Base-by-base conservation (phyloP, 2,113 vertebrate genomes). In the Odontophorus gujanensis region DNA sequence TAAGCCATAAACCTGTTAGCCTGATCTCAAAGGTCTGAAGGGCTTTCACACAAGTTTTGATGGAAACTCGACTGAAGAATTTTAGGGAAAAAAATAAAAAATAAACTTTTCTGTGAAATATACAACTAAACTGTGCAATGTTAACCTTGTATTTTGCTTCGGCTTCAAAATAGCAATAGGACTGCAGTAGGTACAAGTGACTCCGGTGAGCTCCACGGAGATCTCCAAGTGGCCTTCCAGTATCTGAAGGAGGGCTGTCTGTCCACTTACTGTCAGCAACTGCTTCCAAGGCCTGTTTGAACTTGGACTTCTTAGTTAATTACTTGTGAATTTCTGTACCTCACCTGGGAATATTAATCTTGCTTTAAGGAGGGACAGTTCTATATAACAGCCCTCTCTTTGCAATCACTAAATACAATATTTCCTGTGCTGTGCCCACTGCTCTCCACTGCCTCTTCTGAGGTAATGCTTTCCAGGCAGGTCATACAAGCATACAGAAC, bases 381-480 rank as follows among this genome's bases (percentile, higher is more conserved):
- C 26, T 26, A 3, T 2, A 32, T 22, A 11, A n/a, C 0, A 59
- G 17, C 20, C 26, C 59, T 17, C 11, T 12, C 11, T 2, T 3
- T 4, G 20, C 3, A 69, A 48, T 30, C 11, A 3, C 32, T 4
- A 40, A 42, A 26, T 32, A 45, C 17, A 43, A 20, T 18, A 11
- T 45, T 87, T 19, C 63, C 53, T 38, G 4, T 30, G 50, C 2
- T 6, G 3, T 2, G 22, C 11, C 30, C 68, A 5, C 6, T 2
- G 8, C 34, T 26, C 62, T 47, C 57, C 36, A 32, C 47, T 21
- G 15, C 12, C 24, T 77, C 30, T 1, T 77, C 30, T 1, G 3
- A 59, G 36, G 9, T 2, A 88, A 47, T 1, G 0, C 21, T 42
- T 48, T 9, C n/a, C 26, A 26, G 43, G 7, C 13, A 9, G 22